Evolutionary conservation across 2,113 vertebrate genomes (phyloP).

Genomic region (Catagonus wagneri): DNA sequence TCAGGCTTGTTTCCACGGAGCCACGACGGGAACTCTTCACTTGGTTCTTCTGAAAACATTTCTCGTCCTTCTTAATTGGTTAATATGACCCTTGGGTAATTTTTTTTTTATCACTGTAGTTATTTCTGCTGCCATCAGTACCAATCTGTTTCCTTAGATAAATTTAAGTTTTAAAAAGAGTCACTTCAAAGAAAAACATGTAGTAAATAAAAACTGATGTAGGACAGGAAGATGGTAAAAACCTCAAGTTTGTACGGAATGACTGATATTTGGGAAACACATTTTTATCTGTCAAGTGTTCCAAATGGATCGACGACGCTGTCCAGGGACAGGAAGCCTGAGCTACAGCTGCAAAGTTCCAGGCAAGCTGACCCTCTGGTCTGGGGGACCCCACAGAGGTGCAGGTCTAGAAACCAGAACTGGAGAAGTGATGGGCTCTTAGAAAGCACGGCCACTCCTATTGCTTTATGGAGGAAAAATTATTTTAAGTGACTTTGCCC

Average conservation of each 20-base stretch:
- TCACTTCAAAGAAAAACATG: not conserved
- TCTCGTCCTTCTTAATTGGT: not conserved
- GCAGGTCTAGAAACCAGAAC: not conserved
- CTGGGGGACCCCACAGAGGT: not conserved
- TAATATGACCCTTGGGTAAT: not conserved
- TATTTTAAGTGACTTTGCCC: not conserved
- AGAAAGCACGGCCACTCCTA: not conserved
- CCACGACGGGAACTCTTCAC: not conserved
- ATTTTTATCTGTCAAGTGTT: not conserved
- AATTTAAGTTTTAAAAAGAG: not conserved
- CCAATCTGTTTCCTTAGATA: not conserved
- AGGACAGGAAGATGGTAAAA: not conserved
- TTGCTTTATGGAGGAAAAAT: not conserved
- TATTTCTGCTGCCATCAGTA: not conserved
- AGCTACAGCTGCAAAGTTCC: not conserved
- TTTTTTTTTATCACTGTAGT: not conserved
- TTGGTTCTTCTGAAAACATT: not conserved
- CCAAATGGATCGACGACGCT: not conserved
- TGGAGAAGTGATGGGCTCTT: not conserved
- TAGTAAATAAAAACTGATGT: constrained; percentile 17
- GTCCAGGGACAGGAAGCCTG: not conserved
- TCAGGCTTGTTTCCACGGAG: too few species aligned
- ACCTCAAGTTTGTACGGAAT: not conserved
- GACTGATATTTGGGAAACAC: not conserved
- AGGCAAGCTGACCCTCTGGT: not conserved